phyloP scores from a whole-genome alignment of 2,797 vertebrate species.

The Onychomys leucogaster region DNA sequence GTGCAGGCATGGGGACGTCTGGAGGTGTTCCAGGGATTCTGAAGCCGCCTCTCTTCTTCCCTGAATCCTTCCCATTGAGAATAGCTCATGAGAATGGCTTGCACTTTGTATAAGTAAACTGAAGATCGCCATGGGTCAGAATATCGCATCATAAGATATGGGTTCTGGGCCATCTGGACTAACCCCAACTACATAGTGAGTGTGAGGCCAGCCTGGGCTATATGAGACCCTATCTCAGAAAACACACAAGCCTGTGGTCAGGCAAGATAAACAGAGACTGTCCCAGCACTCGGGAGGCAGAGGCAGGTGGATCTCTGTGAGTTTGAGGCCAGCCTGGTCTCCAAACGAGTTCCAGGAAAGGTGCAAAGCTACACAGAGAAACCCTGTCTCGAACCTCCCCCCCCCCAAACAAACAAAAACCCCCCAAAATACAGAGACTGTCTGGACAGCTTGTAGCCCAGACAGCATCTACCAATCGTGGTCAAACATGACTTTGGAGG shows the following conservation, averaged over 20 bases:
- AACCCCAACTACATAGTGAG: background rate
- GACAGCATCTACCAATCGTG: background rate
- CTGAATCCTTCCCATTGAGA: background rate
- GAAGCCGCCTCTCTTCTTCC: background rate
- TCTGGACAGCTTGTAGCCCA: background rate
- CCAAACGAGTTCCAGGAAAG: too few species aligned
- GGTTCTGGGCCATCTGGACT: background rate
- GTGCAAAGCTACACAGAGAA: too few species aligned
- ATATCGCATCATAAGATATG: background rate
- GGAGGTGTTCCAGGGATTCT: background rate
- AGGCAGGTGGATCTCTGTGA: too few species aligned
- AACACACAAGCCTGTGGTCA: background rate
- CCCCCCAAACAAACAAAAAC: too few species aligned
- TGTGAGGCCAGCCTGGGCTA: background rate
- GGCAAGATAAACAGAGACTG: background rate
- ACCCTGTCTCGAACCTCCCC: too few species aligned
- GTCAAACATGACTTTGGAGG: conserved; percentile 20
- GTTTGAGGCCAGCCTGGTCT: too few species aligned
- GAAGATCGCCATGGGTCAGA: background rate
- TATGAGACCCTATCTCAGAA: background rate
- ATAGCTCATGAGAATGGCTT: background rate
- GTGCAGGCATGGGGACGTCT: background rate
- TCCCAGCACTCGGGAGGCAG: too few species aligned
- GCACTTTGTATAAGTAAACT: background rate
- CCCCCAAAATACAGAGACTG: too few species aligned